phyloP scores from a whole-genome alignment of 2,888 invertebrate genomes.

The Timema cristinae region DNA sequence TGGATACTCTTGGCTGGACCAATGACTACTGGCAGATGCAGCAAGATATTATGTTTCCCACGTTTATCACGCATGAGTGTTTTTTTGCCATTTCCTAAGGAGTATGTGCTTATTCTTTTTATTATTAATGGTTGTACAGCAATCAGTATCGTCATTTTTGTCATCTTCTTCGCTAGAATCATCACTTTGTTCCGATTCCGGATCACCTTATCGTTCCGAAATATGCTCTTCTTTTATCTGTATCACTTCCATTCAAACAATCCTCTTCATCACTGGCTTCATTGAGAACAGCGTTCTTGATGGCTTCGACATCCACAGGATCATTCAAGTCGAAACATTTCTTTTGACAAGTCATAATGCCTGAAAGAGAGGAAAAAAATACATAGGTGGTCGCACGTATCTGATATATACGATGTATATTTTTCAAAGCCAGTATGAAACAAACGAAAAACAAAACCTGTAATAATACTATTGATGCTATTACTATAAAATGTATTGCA shows the following conservation, averaged over 20 bases:
- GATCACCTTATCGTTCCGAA: not conserved
- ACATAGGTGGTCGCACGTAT: no score
- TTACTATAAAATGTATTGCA: no score
- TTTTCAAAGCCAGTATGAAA: no score
- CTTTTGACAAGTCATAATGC: no score
- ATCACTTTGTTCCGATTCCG: not conserved
- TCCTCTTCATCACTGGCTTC: not conserved
- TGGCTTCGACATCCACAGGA: not conserved
- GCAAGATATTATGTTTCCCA: not conserved
- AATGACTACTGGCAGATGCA: not conserved
- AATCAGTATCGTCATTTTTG: not conserved
- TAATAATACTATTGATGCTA: no score
- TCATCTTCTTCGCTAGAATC: not conserved
- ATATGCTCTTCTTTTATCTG: not conserved
- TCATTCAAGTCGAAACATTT: not conserved
- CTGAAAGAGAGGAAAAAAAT: no score
- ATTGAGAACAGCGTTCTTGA: not conserved
- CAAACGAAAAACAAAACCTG: no score
- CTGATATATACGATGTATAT: no score
- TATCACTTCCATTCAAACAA: slow-evolving; percentile 7
- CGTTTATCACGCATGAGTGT: not conserved
- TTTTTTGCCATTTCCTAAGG: slow-evolving; percentile 1
- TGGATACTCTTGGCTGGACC: not conserved
- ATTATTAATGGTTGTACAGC: not conserved
- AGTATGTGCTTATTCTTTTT: not conserved